phyloP scores from a whole-genome alignment of 1,140 invertebrate species.

The Dreissena polymorpha region DNA sequence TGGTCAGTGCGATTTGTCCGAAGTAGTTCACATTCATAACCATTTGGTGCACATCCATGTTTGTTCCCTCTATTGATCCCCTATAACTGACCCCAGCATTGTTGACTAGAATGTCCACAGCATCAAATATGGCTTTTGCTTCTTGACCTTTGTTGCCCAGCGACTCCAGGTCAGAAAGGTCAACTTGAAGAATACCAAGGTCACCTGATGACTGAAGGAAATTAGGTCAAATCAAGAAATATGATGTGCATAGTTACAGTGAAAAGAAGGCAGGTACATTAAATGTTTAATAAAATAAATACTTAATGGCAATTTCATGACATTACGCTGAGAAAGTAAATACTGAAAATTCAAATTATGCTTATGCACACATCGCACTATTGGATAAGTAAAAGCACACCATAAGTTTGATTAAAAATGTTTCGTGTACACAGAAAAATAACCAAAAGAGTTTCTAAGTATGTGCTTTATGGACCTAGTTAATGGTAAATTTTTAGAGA shows the following conservation, averaged over 20 bases:
- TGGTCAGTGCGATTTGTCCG: slow-evolving; percentile 93
- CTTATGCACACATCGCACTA: no score
- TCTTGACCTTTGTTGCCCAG: slow-evolving; percentile 85
- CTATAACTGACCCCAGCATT: slow-evolving; percentile 94
- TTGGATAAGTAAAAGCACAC: no score
- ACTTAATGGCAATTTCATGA: not conserved
- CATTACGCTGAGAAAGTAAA: not conserved
- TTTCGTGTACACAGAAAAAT: no score
- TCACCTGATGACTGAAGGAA: slow-evolving; percentile 12
- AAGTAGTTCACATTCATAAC: slow-evolving; percentile 98
- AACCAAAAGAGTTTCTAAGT: no score
- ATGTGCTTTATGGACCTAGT: no score
- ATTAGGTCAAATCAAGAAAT: not conserved
- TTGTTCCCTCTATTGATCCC: slow-evolving; percentile 88
- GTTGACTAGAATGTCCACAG: slow-evolving; percentile 94
- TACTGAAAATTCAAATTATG: no score
- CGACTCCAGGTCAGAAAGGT: slow-evolving; percentile 87
- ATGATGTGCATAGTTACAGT: not conserved
- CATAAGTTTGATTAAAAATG: no score
- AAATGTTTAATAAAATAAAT: not conserved
- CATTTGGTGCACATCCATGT: slow-evolving; percentile 91
- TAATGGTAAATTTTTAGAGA: no score
- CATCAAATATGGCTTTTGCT: slow-evolving; percentile 84
- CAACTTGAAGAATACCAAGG: slow-evolving; percentile 88
- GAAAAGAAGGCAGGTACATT: not conserved